These are phyloP conservation scores for Ennomos quercinarius DNA, from an alignment of 2,888 invertebrate species.

Conservation along the genomic window DNA sequence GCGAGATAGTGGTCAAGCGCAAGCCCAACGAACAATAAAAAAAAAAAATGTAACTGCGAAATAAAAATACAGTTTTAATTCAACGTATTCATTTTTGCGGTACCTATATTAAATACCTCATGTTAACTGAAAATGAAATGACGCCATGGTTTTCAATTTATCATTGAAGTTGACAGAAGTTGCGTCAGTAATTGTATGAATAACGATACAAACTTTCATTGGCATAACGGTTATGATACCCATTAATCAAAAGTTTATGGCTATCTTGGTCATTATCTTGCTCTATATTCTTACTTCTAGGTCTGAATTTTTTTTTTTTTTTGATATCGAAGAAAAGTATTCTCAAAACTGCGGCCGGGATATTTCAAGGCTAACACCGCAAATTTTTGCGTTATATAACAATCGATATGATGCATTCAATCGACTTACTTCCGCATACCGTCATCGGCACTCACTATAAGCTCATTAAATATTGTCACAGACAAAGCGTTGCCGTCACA, in stretches of 20 bases:
- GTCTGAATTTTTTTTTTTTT: too few relatives aligned
- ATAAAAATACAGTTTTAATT: too few relatives aligned
- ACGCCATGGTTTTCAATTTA: constrained; percentile 30
- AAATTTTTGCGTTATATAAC: constrained; percentile 35
- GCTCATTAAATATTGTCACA: constrained; percentile 52
- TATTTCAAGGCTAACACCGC: constrained; percentile 24
- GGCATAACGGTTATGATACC: constrained; percentile 40
- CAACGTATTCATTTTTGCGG: too few relatives aligned
- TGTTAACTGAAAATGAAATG: constrained; percentile 2
- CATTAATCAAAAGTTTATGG: constrained; percentile 38
- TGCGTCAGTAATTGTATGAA: constrained; percentile 47
- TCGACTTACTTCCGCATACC: constrained; percentile 44
- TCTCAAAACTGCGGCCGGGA: constrained; percentile 6
- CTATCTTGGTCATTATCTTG: constrained; percentile 7
- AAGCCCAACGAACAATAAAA: too few relatives aligned
- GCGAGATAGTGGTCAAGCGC: too few relatives aligned
- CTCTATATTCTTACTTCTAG: not conserved
- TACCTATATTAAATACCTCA: too few relatives aligned
- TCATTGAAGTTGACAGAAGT: constrained; percentile 45
- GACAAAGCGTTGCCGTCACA: constrained; percentile 70
- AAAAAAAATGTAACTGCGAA: too few relatives aligned
- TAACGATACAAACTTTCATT: constrained; percentile 46
- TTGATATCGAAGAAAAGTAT: not conserved
- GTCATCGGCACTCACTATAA: constrained; percentile 38
- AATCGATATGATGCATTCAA: constrained; percentile 47